Evolutionary conservation across 2,888 invertebrate species (phyloP).

Genomic region (Drosophila helvetica): DNA sequence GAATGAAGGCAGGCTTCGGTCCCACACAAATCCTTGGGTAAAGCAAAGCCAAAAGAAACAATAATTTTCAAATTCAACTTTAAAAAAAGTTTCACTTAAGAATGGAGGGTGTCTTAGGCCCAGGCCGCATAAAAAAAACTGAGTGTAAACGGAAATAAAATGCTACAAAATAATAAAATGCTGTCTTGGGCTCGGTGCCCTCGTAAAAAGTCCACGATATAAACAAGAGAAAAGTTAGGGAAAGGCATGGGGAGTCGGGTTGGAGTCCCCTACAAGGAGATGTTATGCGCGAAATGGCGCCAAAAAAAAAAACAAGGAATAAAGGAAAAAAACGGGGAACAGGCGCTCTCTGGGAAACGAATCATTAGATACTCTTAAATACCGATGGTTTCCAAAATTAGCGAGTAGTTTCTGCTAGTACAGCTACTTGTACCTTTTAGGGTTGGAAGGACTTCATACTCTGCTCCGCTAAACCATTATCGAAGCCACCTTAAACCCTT

Average conservation of each 20-base stretch:
- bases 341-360: background rate
- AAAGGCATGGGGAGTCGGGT: background rate
- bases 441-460: too few species aligned
- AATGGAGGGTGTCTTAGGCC: slow-evolving; percentile 14
- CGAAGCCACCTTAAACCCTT: background rate
- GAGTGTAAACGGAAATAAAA: slow-evolving; percentile 74
- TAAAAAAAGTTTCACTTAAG: slow-evolving; percentile 35
- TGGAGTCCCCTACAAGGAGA: background rate
- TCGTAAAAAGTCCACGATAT: slow-evolving; percentile 55
- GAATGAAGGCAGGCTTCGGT: too few species aligned
- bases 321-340: background rate
- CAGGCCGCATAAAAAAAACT: slow-evolving; percentile 14
- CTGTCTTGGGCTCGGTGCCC: slow-evolving; percentile 34
- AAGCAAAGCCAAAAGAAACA: slow-evolving; percentile 43
- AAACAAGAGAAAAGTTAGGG: slow-evolving; percentile 39
- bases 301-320: slow-evolving; percentile 26
- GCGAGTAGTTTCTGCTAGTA: too few species aligned
- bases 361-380: background rate
- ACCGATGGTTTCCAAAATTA: background rate
- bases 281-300: slow-evolving; percentile 10
- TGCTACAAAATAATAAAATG: slow-evolving; percentile 76
- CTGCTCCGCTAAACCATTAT: background rate
- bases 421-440: too few species aligned
- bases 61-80: slow-evolving; percentile 52
- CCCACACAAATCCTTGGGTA: slow-evolving; percentile 11